Percentiles rank a stretch among this genome's conserved stretches.
phyloP scores from a whole-genome alignment of 2,888 invertebrate genomes.

The Pandemis heparana region DNA sequence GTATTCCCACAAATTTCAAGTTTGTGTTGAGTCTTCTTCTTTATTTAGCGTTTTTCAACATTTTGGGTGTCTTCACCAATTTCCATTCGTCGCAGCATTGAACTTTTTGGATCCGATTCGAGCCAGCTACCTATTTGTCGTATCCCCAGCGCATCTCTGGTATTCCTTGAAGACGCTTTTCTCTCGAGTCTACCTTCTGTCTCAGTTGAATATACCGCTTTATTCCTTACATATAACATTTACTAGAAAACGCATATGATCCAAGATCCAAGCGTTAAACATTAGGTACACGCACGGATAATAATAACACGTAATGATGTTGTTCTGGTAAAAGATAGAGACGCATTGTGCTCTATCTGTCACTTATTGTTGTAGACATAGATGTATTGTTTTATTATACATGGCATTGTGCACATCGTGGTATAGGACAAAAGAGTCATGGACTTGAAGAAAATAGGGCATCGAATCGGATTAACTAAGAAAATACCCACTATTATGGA shows the following conservation, averaged over 20 bases:
- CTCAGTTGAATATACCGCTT: too few species aligned
- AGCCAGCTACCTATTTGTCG: too few species aligned
- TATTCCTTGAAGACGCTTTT: too few species aligned
- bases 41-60: too few species aligned
- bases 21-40: too few species aligned
- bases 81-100: too few species aligned
- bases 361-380: slow-evolving; percentile 27
- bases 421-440: not conserved
- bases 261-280: not conserved
- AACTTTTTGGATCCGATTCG: too few species aligned
- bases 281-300: slow-evolving; percentile 15
- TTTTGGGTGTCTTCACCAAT: too few species aligned
- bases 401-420: not conserved
- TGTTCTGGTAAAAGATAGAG: slow-evolving; percentile 24
- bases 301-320: slow-evolving; percentile 37
- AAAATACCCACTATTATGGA: too few species aligned
- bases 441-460: not conserved
- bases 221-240: not conserved
- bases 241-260: slow-evolving; percentile 31
- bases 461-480: not conserved
- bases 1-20: too few species aligned
- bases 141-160: too few species aligned
- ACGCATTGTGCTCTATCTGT: slow-evolving; percentile 27
- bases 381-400: slow-evolving; percentile 27
- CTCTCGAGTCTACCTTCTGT: too few species aligned